These are phyloP conservation scores for Acanthis flammea DNA, from an alignment of 2,797 vertebrate species.

Conservation along the genomic window DNA sequence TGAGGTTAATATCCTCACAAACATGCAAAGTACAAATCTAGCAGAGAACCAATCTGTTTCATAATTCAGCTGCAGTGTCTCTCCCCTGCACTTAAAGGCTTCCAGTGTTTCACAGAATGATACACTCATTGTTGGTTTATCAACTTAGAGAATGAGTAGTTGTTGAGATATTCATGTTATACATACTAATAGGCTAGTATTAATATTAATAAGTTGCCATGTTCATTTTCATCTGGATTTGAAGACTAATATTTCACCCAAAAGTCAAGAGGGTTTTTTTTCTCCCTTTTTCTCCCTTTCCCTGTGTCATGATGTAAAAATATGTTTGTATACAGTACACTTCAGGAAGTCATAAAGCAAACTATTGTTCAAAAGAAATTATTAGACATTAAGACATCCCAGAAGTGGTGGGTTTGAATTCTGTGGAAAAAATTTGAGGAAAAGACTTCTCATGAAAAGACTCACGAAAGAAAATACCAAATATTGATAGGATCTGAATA, in stretches of 20 bases:
- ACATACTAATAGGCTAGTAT: constrained; percentile 46
- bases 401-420: background rate
- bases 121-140: constrained; percentile 46
- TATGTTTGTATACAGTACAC: background rate
- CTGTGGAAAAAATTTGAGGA: background rate
- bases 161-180: constrained; percentile 35
- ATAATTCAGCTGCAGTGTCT: constrained; percentile 42
- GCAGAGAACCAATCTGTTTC: constrained; percentile 29
- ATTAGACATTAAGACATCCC: background rate
- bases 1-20: constrained; percentile 62
- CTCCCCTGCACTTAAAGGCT: constrained; percentile 35
- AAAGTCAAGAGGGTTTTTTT: background rate
- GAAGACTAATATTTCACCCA: background rate
- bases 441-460: background rate
- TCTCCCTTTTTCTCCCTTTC: background rate
- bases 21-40: constrained; percentile 65
- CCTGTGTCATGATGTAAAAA: background rate
- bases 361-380: background rate
- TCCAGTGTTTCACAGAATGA: constrained; percentile 43
- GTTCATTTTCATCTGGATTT: constrained; percentile 25
- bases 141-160: constrained; percentile 55
- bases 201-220: constrained; percentile 23
- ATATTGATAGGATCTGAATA: background rate
- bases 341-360: background rate
- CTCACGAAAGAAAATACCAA: background rate